Evolutionary conservation across 1,140 invertebrate species (phyloP).

Genomic region (Ips typographus): DNA sequence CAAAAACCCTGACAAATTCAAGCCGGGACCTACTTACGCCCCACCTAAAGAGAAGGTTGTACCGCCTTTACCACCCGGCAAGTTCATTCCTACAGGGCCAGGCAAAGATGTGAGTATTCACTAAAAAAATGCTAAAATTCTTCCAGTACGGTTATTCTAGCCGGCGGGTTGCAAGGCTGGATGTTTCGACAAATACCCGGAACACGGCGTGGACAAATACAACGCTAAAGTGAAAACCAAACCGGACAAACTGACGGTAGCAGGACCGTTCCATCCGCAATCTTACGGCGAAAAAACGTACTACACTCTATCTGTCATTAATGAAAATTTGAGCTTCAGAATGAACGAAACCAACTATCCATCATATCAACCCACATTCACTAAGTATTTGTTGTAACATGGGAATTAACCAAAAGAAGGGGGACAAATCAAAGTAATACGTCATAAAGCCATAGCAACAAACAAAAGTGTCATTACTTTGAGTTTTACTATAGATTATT

Average conservation of each 20-base stretch:
- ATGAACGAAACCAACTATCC: slow-evolving; percentile 42
- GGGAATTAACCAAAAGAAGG: background rate
- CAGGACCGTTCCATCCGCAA: slow-evolving; percentile 41
- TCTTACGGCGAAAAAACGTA: slow-evolving; percentile 41
- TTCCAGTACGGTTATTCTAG: slow-evolving; percentile 38
- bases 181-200: slow-evolving; percentile 47
- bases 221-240: background rate
- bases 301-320: slow-evolving; percentile 41
- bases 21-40: slow-evolving; percentile 41
- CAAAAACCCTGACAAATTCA: slow-evolving; percentile 40
- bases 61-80: slow-evolving; percentile 28
- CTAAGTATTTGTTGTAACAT: slow-evolving; percentile 37
- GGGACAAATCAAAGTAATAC: too few species aligned
- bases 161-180: slow-evolving; percentile 44
- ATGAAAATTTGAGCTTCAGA: slow-evolving; percentile 39
- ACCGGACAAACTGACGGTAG: background rate
- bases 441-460: too few species aligned
- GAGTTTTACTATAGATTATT: too few species aligned
- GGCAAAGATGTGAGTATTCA: slow-evolving; percentile 32
- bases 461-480: too few species aligned
- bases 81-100: slow-evolving; percentile 46
- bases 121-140: too few species aligned
- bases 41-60: slow-evolving; percentile 38
- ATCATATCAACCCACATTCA: slow-evolving; percentile 39
- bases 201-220: slow-evolving; percentile 40